Percentiles rank a stretch among this genome's conserved stretches.
Conservation (phyloP, 2,113 vertebrate genomes). For the Isichthys henryi region DNA sequence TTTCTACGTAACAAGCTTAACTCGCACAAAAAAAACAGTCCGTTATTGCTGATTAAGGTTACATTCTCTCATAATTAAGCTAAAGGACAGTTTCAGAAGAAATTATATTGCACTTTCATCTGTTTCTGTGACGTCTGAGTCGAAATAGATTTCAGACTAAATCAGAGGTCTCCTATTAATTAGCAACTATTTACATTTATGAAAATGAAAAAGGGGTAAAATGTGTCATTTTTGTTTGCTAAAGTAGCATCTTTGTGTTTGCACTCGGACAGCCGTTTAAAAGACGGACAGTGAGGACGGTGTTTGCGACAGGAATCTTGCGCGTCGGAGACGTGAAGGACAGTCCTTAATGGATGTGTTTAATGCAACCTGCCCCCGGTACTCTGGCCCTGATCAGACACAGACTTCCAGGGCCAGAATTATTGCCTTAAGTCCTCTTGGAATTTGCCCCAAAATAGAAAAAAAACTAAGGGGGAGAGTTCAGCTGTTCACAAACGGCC, state of each 20-base stretch:
- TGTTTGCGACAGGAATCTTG: neutral
- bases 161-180: neutral
- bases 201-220: neutral
- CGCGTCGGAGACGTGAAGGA: neutral
- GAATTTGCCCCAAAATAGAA: constrained; percentile 8
- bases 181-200: constrained; percentile 16
- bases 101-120: constrained; percentile 21
- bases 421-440: constrained; percentile 11
- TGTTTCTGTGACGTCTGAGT: neutral
- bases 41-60: constrained; percentile 18
- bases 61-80: constrained; percentile 12
- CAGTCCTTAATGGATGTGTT: neutral
- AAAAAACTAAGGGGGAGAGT: neutral
- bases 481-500: neutral
- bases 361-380: neutral
- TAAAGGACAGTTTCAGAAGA: constrained; percentile 8
- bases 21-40: neutral
- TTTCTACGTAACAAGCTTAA: neutral
- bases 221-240: neutral
- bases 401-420: neutral
- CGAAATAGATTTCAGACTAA: neutral
- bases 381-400: neutral
- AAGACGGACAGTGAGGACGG: neutral
- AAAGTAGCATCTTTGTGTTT: neutral
- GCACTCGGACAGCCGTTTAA: neutral